These are phyloP conservation scores for Acronicta leporina DNA, from an alignment of 2,888 invertebrate genomes.

Conservation along the genomic window DNA sequence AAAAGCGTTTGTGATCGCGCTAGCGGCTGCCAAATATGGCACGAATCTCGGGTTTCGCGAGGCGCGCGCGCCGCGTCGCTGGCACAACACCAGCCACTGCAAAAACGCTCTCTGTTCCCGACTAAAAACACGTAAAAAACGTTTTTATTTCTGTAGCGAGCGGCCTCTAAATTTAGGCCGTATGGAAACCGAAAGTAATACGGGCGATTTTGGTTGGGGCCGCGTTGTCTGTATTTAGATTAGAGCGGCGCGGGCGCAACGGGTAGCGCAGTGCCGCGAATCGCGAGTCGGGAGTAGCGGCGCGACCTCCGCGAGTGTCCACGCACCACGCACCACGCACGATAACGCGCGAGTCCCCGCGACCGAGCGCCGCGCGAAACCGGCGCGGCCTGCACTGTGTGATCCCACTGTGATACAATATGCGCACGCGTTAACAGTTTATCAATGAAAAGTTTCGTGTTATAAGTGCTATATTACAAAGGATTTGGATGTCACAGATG, in stretches of 20 bases:
- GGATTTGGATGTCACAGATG: constrained; percentile 86
- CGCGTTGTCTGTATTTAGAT: constrained; percentile 88
- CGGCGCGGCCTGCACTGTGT: constrained; percentile 29
- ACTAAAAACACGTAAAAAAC: constrained; percentile 88
- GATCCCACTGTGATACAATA: constrained; percentile 36
- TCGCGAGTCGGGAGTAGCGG: constrained; percentile 48
- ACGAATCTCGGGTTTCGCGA: constrained; percentile 87
- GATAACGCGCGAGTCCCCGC: constrained; percentile 38
- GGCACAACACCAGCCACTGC: constrained; percentile 77
- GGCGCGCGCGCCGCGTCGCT: constrained; percentile 70
- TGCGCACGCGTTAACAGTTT: constrained; percentile 48
- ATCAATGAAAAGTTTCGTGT: constrained; percentile 65
- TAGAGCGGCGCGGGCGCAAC: constrained; percentile 74
- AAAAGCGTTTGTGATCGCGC: constrained; percentile 79
- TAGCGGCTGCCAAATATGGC: constrained; percentile 85
- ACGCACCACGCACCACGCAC: constrained; percentile 17
- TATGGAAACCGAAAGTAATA: constrained; percentile 87
- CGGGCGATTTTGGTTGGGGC: constrained; percentile 86
- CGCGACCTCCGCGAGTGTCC: constrained; percentile 41
- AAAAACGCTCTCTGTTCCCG: constrained; percentile 82
- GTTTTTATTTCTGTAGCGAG: constrained; percentile 87
- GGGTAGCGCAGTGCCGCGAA: constrained; percentile 54
- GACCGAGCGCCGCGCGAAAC: constrained; percentile 38
- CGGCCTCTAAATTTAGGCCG: constrained; percentile 88
- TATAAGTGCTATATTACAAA: constrained; percentile 60